These are phyloP conservation scores for Scortum barcoo DNA, from an alignment of 2,113 vertebrate genomes.

Conservation along the genomic window DNA sequence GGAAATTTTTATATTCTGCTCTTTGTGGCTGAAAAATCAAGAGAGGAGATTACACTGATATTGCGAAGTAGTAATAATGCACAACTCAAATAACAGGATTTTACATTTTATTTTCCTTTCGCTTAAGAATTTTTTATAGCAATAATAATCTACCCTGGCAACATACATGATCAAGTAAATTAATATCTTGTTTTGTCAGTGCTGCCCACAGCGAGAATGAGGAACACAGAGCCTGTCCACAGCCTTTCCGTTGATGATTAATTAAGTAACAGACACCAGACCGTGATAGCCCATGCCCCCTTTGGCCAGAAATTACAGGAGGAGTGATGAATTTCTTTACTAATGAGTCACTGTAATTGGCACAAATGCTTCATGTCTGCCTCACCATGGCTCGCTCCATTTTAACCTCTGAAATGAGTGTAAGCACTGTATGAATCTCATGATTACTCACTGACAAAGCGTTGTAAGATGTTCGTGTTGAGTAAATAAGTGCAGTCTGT, in stretches of 20 bases:
- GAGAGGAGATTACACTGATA: not conserved
- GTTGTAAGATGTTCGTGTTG: not conserved
- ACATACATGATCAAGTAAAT: slow-evolving; percentile 41
- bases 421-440: slow-evolving; percentile 38
- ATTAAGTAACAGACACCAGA: slow-evolving; percentile 66
- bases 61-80: not conserved
- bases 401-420: slow-evolving; percentile 46
- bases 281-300: slow-evolving; percentile 59
- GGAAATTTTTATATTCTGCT: not conserved
- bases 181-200: slow-evolving; percentile 38
- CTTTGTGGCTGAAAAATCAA: not conserved
- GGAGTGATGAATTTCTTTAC: slow-evolving; percentile 73
- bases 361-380: slow-evolving; percentile 60
- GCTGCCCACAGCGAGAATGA: slow-evolving; percentile 35
- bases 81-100: not conserved
- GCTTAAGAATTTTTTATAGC: too few species aligned
- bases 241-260: slow-evolving; percentile 68
- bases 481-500: slow-evolving; percentile 7
- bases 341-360: slow-evolving; percentile 78
- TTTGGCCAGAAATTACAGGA: slow-evolving; percentile 66
- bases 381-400: slow-evolving; percentile 13
- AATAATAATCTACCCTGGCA: slow-evolving; percentile 20
- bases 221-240: slow-evolving; percentile 44
- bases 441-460: slow-evolving; percentile 19
- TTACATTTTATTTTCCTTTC: not conserved